These are phyloP conservation scores for Apodemus sylvaticus DNA, from an alignment of 2,113 vertebrate genomes.

Conservation along the genomic window DNA sequence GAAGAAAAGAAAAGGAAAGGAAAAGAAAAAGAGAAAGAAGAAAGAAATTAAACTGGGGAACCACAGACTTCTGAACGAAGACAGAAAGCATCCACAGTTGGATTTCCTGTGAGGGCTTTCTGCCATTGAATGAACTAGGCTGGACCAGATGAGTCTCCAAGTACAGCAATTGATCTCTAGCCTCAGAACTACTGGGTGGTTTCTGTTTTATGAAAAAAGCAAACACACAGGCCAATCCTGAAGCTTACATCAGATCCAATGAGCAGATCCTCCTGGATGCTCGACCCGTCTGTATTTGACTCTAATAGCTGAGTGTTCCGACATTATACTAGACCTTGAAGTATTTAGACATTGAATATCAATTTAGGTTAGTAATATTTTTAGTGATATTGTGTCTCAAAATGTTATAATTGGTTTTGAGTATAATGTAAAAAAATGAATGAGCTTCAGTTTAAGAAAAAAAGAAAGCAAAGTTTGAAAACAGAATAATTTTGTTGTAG, in stretches of 20 bases:
- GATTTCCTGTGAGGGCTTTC: background rate
- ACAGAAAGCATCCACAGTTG: background rate
- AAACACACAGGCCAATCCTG: background rate
- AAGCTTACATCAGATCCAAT: background rate
- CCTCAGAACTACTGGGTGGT: background rate
- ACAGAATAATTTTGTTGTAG: background rate
- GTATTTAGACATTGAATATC: background rate
- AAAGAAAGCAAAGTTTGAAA: background rate
- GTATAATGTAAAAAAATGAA: background rate
- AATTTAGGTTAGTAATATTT: background rate
- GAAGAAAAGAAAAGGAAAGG: too few relatives aligned
- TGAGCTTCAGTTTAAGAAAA: constrained; percentile 29
- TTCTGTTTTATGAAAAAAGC: background rate
- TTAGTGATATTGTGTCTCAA: constrained; percentile 7
- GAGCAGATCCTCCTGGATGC: background rate
- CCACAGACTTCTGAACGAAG: constrained; percentile 14
- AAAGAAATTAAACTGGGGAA: background rate
- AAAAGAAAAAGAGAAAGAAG: too few relatives aligned
- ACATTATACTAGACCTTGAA: background rate
- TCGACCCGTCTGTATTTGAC: background rate
- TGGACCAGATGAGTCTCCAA: background rate
- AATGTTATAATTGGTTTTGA: background rate
- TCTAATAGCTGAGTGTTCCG: background rate
- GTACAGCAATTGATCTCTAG: too few relatives aligned
- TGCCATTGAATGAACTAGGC: background rate